These are phyloP conservation scores for Neodiprion fabricii DNA, from an alignment of 1,140 invertebrate species.

Conservation along the genomic window DNA sequence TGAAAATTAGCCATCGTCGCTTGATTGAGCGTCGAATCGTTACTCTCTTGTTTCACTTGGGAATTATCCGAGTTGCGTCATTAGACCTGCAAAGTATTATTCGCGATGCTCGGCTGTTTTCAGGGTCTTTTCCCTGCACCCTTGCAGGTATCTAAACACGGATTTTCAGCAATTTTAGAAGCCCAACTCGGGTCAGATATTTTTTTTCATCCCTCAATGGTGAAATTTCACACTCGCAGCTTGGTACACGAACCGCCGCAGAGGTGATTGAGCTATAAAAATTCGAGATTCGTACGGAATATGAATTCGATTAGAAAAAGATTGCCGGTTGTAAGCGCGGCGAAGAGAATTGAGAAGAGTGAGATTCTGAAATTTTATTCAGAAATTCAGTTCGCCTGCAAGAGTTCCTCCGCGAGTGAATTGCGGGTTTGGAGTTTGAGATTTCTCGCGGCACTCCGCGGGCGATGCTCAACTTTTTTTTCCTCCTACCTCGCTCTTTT, in stretches of 20 bases:
- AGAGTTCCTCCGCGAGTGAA: not conserved
- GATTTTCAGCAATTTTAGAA: not conserved
- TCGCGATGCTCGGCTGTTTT: not conserved
- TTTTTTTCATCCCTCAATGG: not conserved
- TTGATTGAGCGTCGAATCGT: conserved; percentile 63
- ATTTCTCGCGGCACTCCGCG: not conserved
- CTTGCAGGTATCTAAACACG: not conserved
- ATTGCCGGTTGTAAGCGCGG: not conserved
- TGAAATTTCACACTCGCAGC: not conserved
- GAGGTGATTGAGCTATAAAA: not conserved
- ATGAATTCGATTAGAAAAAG: not conserved
- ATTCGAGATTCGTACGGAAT: not conserved
- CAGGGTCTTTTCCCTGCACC: too few species aligned
- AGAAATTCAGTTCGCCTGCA: conserved; percentile 3
- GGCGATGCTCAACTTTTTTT: conserved; percentile 5
- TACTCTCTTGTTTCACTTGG: conserved; percentile 55
- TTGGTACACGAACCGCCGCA: not conserved
- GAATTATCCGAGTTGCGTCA: not conserved
- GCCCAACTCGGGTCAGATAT: not conserved
- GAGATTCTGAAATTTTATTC: not conserved
- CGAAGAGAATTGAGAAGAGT: not conserved
- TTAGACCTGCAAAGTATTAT: not conserved
- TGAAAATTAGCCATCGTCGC: conserved; percentile 63
- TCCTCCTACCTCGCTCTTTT: not conserved
- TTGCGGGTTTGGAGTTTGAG: not conserved